Evolutionary conservation across 2,888 invertebrate species (phyloP), one percentile per base, ranked within the genome.

Genomic region (Cryptops parisi): DNA sequence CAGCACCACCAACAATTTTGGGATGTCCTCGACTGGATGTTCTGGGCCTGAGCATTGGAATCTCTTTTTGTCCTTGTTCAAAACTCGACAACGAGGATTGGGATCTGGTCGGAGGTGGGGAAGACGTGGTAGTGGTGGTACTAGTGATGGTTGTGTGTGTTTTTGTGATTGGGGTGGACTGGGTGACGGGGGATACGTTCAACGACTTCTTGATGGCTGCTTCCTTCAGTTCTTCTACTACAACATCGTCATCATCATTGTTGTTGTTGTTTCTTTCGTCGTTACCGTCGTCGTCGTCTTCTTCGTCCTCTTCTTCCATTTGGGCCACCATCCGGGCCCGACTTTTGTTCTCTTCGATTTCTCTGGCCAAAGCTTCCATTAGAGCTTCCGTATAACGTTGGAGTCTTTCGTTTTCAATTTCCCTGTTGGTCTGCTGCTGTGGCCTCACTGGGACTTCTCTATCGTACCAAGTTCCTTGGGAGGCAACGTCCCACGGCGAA

Each of bases 141-240:
- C 22, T 21, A 5, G 21, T 5, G 25, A 23, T 6, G 5, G 46
- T 24, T 17, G 25, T 46, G 9, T 5, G 15, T 6, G 17, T 17
- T 12, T 9, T 17, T 6, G 9, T 17, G 6, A 6, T 17, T 9
- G 9, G 19, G 22, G 21, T 38, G 38, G 21, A 15, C 21, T 47
- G 15, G 17, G 15, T 5, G 9, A 38, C 38, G 33, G 39, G 6
- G 9, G 17, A 3, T 12, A 15, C 12, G 21, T 33, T 12, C 17
- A 19, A 21, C 6, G 51, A 51, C 26, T 51, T 51, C 25, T 51
- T 51, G 2, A 41, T 22, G 3, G 43, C 23, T 3, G 51, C 33
- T 23, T 40, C 3, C 33, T 51, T 51, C 24, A 51, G 41, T 24
- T 51, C 51, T 41, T 51, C n/a, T 15, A 51, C 51, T 6, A 51